These are phyloP conservation scores for Gopherus evgoodei DNA, from an alignment of 2,113 vertebrate genomes.

Conservation along the genomic window DNA sequence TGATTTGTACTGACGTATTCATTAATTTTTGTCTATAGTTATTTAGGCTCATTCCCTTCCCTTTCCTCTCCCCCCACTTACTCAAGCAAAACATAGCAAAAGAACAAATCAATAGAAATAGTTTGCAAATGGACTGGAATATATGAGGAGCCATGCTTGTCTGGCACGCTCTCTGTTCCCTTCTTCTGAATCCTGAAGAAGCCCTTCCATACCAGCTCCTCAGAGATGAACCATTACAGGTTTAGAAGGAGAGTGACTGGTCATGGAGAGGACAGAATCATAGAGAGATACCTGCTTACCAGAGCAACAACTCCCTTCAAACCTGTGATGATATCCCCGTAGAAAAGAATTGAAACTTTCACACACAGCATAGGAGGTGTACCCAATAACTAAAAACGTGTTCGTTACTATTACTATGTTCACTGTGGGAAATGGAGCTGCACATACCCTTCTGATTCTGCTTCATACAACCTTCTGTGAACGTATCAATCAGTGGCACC, in stretches of 20 bases:
- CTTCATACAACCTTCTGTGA: neutral
- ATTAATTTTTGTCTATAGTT: neutral
- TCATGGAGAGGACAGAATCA: neutral
- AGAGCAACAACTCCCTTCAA: neutral
- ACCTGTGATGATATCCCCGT: neutral
- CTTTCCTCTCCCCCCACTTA: neutral
- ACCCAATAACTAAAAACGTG: neutral
- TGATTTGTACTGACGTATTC: neutral
- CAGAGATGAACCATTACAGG: neutral
- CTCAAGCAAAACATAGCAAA: neutral
- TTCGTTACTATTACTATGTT: neutral
- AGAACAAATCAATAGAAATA: neutral
- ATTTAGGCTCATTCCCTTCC: neutral
- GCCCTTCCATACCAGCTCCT: neutral
- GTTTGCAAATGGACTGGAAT: neutral
- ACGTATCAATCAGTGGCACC: neutral
- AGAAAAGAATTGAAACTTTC: neutral
- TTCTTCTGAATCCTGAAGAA: neutral
- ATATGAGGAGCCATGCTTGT: neutral
- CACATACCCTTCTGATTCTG: neutral
- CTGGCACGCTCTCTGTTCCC: rapidly evolving
- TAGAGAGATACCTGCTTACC: neutral
- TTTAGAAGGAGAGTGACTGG: neutral
- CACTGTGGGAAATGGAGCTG: neutral
- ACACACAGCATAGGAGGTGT: neutral